Evolutionary conservation across 2,888 invertebrate genomes (phyloP), one percentile per base, ranked within the genome.

Genomic region (Augiades crinisus): DNA sequence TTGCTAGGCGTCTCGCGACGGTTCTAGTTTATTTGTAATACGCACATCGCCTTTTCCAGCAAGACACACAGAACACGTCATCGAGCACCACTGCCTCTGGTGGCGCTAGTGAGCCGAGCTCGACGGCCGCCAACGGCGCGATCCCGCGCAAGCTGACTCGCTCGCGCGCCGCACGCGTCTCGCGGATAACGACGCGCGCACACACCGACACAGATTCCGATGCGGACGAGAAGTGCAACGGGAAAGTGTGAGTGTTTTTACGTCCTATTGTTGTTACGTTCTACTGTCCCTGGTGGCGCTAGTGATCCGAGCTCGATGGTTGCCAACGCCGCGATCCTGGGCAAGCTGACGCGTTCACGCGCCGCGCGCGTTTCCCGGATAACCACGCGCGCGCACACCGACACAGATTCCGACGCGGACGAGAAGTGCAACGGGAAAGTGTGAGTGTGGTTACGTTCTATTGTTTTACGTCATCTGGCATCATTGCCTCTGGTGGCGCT

Each of bases 331-430:
- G 67, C 78, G 0, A 84, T 84, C 65, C 91, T 93, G 0, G 83
- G 94, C 13, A 95, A 95, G 66, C 75, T 93, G 16, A 95, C 95
- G 0, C 83, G 95, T 6, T 94, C 94, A 0, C 85, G 94, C 0
- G 94, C 93, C 40, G 93, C 93, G 3, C 82, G 94, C 1, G 93
- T 93, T 51, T 93, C 93, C 0, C 91, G 93, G 54, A 91, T 93
- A 63, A 91, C 90, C 0, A 70, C 83, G 62, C 81, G 81, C 0
- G 82, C 86, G 0, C 89, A 90, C 61, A 93, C 92, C 0, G 94
- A 94, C 62, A 92, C 93, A 0, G 94, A 94, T 65, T 93, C 94
- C 0, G 94, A 94, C 49, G 86, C 90, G n/a, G 93, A 92, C 6
- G 86, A 87, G 1, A 86, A 86, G 56, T 59, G 47, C 27, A 78